Conservation (phyloP, 2,113 vertebrate genomes). For the Lophius piscatorius region DNA sequence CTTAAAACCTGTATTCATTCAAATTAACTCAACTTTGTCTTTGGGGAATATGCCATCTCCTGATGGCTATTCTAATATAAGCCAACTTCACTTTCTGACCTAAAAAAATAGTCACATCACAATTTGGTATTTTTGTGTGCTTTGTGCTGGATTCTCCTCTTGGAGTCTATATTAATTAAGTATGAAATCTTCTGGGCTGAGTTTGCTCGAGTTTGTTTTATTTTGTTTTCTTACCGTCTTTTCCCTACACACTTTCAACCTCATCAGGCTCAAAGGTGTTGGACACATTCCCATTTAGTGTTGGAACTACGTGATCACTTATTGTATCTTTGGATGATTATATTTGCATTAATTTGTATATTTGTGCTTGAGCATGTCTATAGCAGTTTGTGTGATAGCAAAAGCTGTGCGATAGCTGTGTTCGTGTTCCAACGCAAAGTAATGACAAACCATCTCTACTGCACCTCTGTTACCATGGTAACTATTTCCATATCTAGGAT, state of each 20-base stretch:
- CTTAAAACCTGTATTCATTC: too few relatives aligned
- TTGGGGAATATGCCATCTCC: too few relatives aligned
- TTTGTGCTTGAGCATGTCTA: conserved; percentile 7
- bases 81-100: too few relatives aligned
- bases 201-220: conserved; percentile 3
- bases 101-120: too few relatives aligned
- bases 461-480: conserved; percentile 68
- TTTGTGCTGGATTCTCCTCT: too few relatives aligned
- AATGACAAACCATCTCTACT: conserved; percentile 48
- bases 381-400: conserved; percentile 5
- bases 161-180: too few relatives aligned
- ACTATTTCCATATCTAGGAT: conserved; percentile 59
- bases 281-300: conserved; percentile 15
- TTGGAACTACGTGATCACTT: conserved; percentile 1
- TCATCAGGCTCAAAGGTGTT: conserved; percentile 23
- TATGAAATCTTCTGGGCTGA: too few relatives aligned
- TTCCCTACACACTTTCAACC: neutral
- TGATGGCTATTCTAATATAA: too few relatives aligned
- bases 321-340: conserved; percentile 4
- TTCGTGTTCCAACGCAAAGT: conserved; percentile 22
- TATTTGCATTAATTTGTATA: neutral
- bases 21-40: too few relatives aligned
- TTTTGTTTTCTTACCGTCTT: neutral
- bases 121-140: too few relatives aligned
- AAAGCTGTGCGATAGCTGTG: conserved; percentile 1